Evolutionary conservation across 2,113 vertebrate species (phyloP), one percentile per base, ranked within the genome.

Genomic region (Cebidichthys violaceus): DNA sequence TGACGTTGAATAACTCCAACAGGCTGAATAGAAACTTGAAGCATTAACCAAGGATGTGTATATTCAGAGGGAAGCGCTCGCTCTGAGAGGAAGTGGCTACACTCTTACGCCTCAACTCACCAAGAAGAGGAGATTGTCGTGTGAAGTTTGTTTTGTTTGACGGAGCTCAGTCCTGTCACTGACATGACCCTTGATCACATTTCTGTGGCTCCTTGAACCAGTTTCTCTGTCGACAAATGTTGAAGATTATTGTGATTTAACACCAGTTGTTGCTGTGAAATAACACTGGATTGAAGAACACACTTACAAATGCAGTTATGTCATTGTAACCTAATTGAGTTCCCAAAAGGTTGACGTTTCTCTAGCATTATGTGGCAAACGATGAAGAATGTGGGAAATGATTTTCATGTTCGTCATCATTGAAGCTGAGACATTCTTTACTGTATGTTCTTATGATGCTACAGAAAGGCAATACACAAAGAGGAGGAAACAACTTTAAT

Each of bases 71-170:
- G 88, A 88, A 87, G 79, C 50, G 8, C 60, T 86, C 37, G 15
- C 39, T 75, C 43, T 55, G 17, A 57, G 57, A 84, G 93, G 92
- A 93, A 93, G 90, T 90, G 90, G 83, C 73, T 70, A 7, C 47
- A 70, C 33, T 78, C 52, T 91, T 60, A 29, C 57, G 65, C 81
- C 82, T 81, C 54, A 43, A 14, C 68, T 41, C 17, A 69, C 47
- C 31, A 47, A 86, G 39, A 80, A 33, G 59, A 74, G 69, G 79
- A 37, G 47, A 50, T 69, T 70, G 22, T 61, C 45, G 24, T 45
- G 22, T 77, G 35, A 6, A n/a, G 4, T 67, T 43, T 62, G 9
- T 72, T 43, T 70, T 79, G 37, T n/a, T 61, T 9, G 24, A 37
- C 59, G 10, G 29, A 71, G 20, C 41, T 84, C 71, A 47, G 60